Percentiles rank a stretch among this genome's conserved stretches.
These are phyloP conservation scores for Brotogeris chrysoptera DNA, from an alignment of 2,797 vertebrate species.

Conservation along the genomic window DNA sequence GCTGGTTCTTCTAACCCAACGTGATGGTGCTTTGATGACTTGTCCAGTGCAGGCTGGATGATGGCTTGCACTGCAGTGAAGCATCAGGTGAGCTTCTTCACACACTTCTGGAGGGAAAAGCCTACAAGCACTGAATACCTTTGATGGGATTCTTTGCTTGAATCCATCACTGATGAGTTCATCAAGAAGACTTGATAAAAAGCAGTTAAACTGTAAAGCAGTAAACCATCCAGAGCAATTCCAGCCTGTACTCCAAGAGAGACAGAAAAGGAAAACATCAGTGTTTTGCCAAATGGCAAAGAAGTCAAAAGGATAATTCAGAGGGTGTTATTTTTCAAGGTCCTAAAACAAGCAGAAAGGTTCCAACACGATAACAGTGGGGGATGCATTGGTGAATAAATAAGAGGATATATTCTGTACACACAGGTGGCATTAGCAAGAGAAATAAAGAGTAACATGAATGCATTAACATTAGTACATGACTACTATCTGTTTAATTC, in stretches of 20 bases:
- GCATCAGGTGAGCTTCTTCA: background rate
- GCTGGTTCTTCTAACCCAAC: background rate
- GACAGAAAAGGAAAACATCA: background rate
- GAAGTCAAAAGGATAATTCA: background rate
- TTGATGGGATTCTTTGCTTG: background rate
- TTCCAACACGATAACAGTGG: background rate
- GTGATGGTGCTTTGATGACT: background rate
- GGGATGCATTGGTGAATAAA: background rate
- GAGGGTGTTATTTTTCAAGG: background rate
- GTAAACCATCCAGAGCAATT: conserved; percentile 4
- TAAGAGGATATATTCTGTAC: background rate
- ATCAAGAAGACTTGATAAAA: conserved; percentile 28
- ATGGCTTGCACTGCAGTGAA: background rate
- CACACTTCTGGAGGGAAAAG: background rate
- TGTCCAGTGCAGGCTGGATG: background rate
- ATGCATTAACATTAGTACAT: background rate
- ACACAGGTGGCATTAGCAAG: background rate
- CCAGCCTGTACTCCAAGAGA: background rate
- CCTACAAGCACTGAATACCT: background rate
- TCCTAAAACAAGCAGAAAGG: background rate
- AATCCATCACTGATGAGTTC: background rate
- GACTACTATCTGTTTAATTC: background rate
- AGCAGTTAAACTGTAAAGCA: conserved; percentile 4
- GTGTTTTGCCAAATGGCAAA: conserved; percentile 1
- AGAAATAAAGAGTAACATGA: background rate